A percentile compares a stretch with the other conserved stretches of the same genome.
These are phyloP conservation scores for Drosophila albomicans DNA, from an alignment of 1,140 invertebrate genomes.

Conservation along the genomic window DNA sequence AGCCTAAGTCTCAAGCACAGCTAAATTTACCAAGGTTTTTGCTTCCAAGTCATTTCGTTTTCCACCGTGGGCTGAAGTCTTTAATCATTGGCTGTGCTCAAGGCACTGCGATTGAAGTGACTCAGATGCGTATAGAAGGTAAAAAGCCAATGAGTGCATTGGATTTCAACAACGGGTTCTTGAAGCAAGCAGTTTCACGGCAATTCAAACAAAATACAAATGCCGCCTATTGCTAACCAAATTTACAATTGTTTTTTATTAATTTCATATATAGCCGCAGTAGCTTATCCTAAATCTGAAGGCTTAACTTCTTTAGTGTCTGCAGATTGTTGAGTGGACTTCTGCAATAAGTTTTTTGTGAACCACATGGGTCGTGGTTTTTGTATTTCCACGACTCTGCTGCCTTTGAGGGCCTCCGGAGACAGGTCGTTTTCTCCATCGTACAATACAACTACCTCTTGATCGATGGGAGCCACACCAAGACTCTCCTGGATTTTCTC, in stretches of 20 bases:
- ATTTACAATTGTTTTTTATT: conserved; percentile 11
- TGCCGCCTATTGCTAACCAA: conserved; percentile 49
- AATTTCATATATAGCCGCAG: conserved; percentile 26
- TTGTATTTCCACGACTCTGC: conserved; percentile 90
- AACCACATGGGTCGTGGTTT: conserved; percentile 92
- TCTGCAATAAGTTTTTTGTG: conserved; percentile 92
- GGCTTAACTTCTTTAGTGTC: conserved; percentile 90
- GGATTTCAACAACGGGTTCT: conserved; percentile 90
- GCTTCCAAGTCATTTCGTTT: conserved; percentile 54
- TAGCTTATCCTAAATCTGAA: conserved; percentile 88
- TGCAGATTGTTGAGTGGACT: conserved; percentile 88
- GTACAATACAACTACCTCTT: conserved; percentile 94
- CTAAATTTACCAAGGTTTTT: background rate
- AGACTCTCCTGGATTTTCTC: conserved; percentile 90
- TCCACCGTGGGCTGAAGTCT: conserved; percentile 66
- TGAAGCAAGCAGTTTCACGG: conserved; percentile 84
- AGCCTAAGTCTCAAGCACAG: conserved; percentile 64
- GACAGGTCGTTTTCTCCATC: conserved; percentile 89
- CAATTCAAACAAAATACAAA: conserved; percentile 62
- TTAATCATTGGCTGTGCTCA: conserved; percentile 87
- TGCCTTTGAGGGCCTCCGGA: conserved; percentile 87
- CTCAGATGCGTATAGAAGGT: conserved; percentile 86
- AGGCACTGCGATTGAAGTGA: conserved; percentile 86
- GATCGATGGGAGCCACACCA: conserved; percentile 90
- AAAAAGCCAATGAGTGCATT: conserved; percentile 87